phyloP scores from a whole-genome alignment of 2,113 vertebrate species.

The Sinocyclocheilus maitianheensis region DNA sequence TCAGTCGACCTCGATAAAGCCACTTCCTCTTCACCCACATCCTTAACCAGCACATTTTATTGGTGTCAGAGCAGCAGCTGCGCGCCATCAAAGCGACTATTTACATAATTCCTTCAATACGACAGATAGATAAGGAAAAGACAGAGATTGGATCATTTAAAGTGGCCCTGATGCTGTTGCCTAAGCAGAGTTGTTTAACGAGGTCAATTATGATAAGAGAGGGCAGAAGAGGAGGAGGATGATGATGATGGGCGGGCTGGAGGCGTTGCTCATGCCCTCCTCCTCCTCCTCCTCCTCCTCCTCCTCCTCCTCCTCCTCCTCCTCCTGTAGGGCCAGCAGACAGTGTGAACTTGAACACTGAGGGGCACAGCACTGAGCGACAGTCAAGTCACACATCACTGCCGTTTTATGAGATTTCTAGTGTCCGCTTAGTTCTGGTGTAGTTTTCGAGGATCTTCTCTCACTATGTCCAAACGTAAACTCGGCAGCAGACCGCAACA shows the following conservation, averaged over 20 bases:
- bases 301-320: slow-evolving; percentile 55
- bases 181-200: neutral
- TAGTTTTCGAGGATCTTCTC: neutral
- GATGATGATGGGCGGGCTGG: slow-evolving; percentile 36
- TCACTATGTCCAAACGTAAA: slow-evolving; percentile 81
- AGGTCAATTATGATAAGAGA: slow-evolving; percentile 16
- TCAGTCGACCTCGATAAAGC: slow-evolving; percentile 62
- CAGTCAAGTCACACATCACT: slow-evolving; percentile 10
- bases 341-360: slow-evolving; percentile 79
- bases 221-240: slow-evolving; percentile 47
- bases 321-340: slow-evolving; percentile 59
- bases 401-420: slow-evolving; percentile 21
- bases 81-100: slow-evolving; percentile 44
- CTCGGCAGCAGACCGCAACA: slow-evolving; percentile 81
- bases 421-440: neutral
- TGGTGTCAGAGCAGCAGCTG: slow-evolving; percentile 40
- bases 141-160: neutral
- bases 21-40: slow-evolving; percentile 65
- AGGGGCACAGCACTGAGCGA: slow-evolving; percentile 54
- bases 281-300: slow-evolving; percentile 56
- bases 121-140: neutral
- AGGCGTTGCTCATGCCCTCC: slow-evolving; percentile 65
- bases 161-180: neutral
- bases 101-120: slow-evolving; percentile 8
- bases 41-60: slow-evolving; percentile 54